Conservation (phyloP, 2,888 invertebrate genomes). For the Cheilosia soror region DNA sequence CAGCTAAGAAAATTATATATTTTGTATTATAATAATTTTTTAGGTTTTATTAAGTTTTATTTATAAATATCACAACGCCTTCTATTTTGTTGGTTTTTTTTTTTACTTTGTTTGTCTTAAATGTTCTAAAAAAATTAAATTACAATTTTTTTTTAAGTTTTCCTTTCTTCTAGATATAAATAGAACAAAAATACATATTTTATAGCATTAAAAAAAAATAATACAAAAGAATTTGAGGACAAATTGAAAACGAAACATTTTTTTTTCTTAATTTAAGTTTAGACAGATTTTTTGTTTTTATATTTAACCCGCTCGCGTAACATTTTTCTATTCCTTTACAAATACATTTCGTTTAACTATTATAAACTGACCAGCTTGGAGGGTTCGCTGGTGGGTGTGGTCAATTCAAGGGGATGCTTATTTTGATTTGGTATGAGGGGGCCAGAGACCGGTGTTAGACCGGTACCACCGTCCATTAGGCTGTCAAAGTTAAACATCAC, state of each 20-base stretch:
- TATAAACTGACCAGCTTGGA: conserved; percentile 94
- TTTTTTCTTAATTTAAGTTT: conserved; percentile 56
- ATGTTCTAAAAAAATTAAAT: conserved; percentile 73
- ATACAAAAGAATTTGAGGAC: conserved; percentile 74
- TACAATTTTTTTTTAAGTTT: conserved; percentile 37
- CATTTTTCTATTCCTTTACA: conserved; percentile 52
- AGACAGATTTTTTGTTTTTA: conserved; percentile 10
- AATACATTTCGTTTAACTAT: conserved; percentile 81
- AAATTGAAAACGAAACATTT: conserved; percentile 58
- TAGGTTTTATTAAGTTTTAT: conserved; percentile 79
- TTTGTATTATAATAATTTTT: conserved; percentile 77
- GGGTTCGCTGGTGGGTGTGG: conserved; percentile 89
- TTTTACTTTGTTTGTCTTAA: conserved; percentile 73
- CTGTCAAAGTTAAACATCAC: conserved; percentile 96
- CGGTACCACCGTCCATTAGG: conserved; percentile 96
- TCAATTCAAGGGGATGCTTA: conserved; percentile 88
- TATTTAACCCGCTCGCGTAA: conserved; percentile 39
- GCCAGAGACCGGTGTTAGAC: conserved; percentile 92
- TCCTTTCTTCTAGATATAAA: conserved; percentile 76
- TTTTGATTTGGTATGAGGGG: conserved; percentile 88
- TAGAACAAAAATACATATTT: conserved; percentile 76
- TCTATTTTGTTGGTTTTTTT: conserved; percentile 76
- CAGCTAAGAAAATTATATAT: conserved; percentile 76
- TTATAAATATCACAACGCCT: conserved; percentile 84
- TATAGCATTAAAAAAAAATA: conserved; percentile 77